These are phyloP conservation scores for Dicyrtoma fusca DNA, from an alignment of 2,888 invertebrate species.

Conservation along the genomic window DNA sequence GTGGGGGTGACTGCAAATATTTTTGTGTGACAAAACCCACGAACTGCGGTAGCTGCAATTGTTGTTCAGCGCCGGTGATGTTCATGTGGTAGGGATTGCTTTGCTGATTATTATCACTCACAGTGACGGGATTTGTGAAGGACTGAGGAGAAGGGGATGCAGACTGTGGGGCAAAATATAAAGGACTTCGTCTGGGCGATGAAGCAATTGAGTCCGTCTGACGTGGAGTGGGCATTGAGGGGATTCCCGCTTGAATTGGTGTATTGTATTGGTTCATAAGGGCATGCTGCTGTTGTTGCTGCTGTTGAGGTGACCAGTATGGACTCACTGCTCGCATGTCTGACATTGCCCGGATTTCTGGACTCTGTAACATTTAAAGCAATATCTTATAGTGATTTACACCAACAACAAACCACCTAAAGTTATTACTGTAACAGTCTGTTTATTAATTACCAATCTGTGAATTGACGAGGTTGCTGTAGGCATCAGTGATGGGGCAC, in stretches of 20 bases:
- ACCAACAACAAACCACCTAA: too few relatives aligned
- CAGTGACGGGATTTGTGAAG: slow-evolving; percentile 22
- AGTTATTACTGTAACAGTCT: too few relatives aligned
- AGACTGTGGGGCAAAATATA: neutral
- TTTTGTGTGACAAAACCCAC: slow-evolving; percentile 30
- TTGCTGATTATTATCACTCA: slow-evolving; percentile 39
- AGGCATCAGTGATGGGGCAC: slow-evolving; percentile 52
- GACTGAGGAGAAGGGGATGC: slow-evolving; percentile 22
- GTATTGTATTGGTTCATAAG: slow-evolving; percentile 9
- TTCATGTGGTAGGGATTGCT: slow-evolving; percentile 33
- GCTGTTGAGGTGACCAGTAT: slow-evolving; percentile 39
- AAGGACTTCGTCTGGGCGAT: slow-evolving; percentile 23
- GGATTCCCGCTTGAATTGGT: neutral
- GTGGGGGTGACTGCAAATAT: slow-evolving; percentile 19
- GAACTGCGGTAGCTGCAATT: slow-evolving; percentile 30
- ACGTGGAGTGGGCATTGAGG: slow-evolving; percentile 7
- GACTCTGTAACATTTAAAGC: slow-evolving; percentile 39
- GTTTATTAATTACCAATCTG: slow-evolving; percentile 43
- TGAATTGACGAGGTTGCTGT: slow-evolving; percentile 48
- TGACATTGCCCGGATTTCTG: slow-evolving; percentile 41
- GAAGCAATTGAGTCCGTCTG: slow-evolving; percentile 29
- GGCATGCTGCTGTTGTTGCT: slow-evolving; percentile 8
- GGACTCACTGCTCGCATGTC: slow-evolving; percentile 49
- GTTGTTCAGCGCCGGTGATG: slow-evolving; percentile 16
- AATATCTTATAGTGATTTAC: neutral